Evolutionary conservation across 2,113 vertebrate genomes (phyloP).

Genomic region (Ursus arctos): DNA sequence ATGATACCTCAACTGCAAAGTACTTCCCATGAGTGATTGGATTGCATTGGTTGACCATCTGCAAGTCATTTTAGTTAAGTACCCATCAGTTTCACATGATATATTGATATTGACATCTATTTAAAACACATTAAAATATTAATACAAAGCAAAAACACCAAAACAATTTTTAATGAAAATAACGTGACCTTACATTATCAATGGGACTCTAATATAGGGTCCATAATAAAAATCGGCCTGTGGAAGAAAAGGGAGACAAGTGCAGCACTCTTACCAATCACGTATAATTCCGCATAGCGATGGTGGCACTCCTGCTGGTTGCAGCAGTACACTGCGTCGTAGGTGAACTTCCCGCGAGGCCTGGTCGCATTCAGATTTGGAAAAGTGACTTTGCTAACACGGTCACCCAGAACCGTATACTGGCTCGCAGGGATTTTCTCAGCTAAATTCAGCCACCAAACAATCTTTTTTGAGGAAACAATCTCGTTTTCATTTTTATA

Average conservation of each 20-base stretch:
- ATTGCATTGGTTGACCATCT: constrained; percentile 89
- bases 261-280: constrained; percentile 87
- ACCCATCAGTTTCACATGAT: constrained; percentile 93
- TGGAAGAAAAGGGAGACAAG: not conserved
- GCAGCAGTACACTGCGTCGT: constrained; percentile 92
- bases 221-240: not conserved
- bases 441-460: constrained; percentile 93
- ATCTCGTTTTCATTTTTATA: constrained; percentile 89
- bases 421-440: constrained; percentile 88
- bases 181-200: not conserved
- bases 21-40: constrained; percentile 81
- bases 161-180: constrained; percentile 57
- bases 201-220: not conserved
- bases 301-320: constrained; percentile 86
- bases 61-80: constrained; percentile 93
- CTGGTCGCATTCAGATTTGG: constrained; percentile 87
- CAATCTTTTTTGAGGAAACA: constrained; percentile 86
- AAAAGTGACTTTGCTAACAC: constrained; percentile 90
- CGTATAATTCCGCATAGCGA: constrained; percentile 93
- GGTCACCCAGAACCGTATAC: constrained; percentile 88
- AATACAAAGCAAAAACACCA: constrained; percentile 53
- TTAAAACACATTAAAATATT: constrained; percentile 85
- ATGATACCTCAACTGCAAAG: constrained; percentile 87
- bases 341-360: constrained; percentile 88
- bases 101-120: constrained; percentile 91